Evolutionary conservation across 1,140 invertebrate genomes (phyloP).

Genomic region (Chymomyza costata): DNA sequence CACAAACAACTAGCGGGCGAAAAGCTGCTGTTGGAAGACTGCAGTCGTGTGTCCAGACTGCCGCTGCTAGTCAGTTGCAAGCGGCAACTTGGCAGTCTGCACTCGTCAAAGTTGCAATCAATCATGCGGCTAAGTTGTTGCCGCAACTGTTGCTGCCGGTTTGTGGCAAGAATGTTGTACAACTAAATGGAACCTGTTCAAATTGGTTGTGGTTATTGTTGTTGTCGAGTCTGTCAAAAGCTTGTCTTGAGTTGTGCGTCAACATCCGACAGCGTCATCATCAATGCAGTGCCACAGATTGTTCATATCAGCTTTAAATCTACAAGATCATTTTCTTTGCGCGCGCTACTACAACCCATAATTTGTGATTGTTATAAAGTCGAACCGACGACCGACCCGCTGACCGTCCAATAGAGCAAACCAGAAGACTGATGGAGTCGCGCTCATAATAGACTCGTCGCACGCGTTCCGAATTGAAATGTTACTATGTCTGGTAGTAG

Average conservation of each 20-base stretch:
- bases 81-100: slow-evolving; percentile 35
- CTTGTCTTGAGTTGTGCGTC: too few relatives aligned
- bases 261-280: too few relatives aligned
- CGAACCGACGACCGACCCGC: slow-evolving; percentile 34
- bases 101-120: slow-evolving; percentile 45
- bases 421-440: slow-evolving; percentile 13
- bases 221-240: too few relatives aligned
- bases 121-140: slow-evolving; percentile 40
- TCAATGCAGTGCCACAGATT: neutral
- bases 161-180: too few relatives aligned
- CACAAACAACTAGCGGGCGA: slow-evolving; percentile 24
- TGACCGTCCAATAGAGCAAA: slow-evolving; percentile 28
- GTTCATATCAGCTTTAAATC: slow-evolving; percentile 65
- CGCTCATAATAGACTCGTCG: slow-evolving; percentile 64
- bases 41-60: slow-evolving; percentile 3
- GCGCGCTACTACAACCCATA: slow-evolving; percentile 48
- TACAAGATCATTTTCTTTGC: slow-evolving; percentile 68
- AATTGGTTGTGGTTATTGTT: too few relatives aligned
- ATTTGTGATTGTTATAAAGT: slow-evolving; percentile 71
- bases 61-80: slow-evolving; percentile 17
- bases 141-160: slow-evolving; percentile 11
- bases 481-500: slow-evolving; percentile 41
- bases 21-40: neutral
- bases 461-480: slow-evolving; percentile 69
- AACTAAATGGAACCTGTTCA: too few relatives aligned